Percentiles rank a stretch among this genome's conserved stretches.
Conservation (phyloP, 2,888 invertebrate species). For the Tetheella fluctuosa region DNA sequence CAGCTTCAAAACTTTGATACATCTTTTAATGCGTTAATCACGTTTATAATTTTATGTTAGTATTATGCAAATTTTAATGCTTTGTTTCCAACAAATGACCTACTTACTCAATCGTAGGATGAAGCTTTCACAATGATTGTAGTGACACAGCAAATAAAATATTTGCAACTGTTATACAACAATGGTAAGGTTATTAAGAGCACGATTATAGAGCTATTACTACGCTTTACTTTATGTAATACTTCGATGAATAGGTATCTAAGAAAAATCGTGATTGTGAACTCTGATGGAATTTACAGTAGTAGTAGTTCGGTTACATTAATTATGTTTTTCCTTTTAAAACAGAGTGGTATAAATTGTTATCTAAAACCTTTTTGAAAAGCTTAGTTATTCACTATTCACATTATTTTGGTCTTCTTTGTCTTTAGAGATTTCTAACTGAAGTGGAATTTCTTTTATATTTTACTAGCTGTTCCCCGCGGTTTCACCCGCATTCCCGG, state of each 20-base stretch:
- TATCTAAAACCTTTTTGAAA: too few species aligned
- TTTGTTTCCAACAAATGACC: not conserved
- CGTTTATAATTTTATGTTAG: not conserved
- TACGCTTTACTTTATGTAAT: not conserved
- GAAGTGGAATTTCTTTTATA: too few species aligned
- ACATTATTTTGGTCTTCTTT: too few species aligned
- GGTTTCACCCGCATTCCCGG: too few species aligned
- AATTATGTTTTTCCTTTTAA: too few species aligned
- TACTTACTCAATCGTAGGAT: slow-evolving; percentile 8
- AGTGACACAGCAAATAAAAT: not conserved
- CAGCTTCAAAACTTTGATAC: not conserved
- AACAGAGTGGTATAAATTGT: too few species aligned
- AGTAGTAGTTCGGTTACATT: too few species aligned
- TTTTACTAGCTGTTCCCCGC: too few species aligned
- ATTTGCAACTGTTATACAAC: slow-evolving; percentile 6
- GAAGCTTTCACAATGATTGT: not conserved
- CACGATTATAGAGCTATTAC: not conserved
- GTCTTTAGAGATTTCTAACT: too few species aligned
- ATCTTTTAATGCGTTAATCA: not conserved
- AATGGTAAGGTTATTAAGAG: slow-evolving; percentile 5
- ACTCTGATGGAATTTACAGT: too few species aligned
- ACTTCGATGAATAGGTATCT: not conserved
- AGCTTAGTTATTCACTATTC: too few species aligned
- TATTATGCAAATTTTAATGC: not conserved
- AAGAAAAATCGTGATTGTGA: not conserved